Evolutionary conservation across 1,140 invertebrate species (phyloP).

Genomic region (Scaptomyza hsui): DNA sequence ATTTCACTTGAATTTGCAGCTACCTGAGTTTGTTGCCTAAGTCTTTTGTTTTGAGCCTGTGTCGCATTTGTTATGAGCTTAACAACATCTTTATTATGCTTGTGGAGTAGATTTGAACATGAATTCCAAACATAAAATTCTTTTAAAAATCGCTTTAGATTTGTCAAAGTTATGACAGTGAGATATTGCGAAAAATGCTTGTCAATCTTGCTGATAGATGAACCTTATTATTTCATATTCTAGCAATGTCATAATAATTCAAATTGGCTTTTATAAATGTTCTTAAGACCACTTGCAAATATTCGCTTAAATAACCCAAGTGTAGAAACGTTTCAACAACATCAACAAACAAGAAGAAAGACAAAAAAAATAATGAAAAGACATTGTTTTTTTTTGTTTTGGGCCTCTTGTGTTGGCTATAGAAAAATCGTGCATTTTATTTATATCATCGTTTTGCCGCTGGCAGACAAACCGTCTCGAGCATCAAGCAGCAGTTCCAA

Average conservation of each 20-base stretch:
- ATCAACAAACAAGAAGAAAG: background rate
- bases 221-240: background rate
- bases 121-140: too few species aligned
- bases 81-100: background rate
- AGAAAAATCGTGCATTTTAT: slow-evolving; percentile 67
- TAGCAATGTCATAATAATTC: background rate
- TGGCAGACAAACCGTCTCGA: slow-evolving; percentile 77
- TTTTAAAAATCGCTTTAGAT: too few species aligned
- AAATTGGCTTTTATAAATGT: slow-evolving; percentile 1
- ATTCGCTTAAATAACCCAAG: background rate
- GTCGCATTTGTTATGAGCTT: background rate
- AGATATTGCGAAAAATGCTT: background rate
- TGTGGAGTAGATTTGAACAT: background rate
- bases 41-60: slow-evolving; percentile 62
- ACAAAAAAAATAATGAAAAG: background rate
- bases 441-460: slow-evolving; percentile 71
- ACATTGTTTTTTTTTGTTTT: slow-evolving; percentile 1
- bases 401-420: slow-evolving; percentile 19
- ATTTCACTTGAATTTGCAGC: slow-evolving; percentile 62
- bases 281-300: background rate
- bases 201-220: background rate
- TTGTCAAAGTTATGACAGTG: too few species aligned
- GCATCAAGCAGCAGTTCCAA: slow-evolving; percentile 50
- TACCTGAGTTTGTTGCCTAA: slow-evolving; percentile 77
- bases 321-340: background rate